Evolutionary conservation across 1,140 invertebrate species (phyloP).

Genomic region (Euborellia annulipes): DNA sequence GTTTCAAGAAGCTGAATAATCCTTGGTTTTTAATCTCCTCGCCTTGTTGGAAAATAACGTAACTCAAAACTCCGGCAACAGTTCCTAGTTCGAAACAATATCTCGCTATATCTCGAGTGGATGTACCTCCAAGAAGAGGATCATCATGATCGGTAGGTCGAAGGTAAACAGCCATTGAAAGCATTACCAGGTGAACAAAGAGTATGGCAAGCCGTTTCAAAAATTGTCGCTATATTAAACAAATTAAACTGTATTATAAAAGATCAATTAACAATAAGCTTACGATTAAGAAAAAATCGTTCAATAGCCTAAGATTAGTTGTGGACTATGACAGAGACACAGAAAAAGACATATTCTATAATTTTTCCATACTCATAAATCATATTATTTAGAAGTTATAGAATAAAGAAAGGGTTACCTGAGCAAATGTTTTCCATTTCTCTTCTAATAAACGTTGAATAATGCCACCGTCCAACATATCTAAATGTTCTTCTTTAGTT

Average conservation of each 20-base stretch:
- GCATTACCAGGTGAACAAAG: conserved; percentile 67
- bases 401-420: no score
- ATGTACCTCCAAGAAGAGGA: conserved; percentile 35
- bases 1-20: conserved; percentile 72
- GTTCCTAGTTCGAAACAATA: conserved; percentile 71
- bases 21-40: conserved; percentile 91
- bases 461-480: conserved; percentile 97
- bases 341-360: no score
- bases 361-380: no score
- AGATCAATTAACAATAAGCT: no score
- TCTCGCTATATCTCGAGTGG: conserved; percentile 35
- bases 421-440: conserved; percentile 98
- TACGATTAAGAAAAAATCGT: no score
- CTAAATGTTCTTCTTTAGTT: conserved; percentile 91
- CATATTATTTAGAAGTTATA: no score
- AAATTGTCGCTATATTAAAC: conserved; percentile 61
- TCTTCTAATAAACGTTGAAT: conserved; percentile 93
- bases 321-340: no score
- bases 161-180: conserved; percentile 81
- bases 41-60: conserved; percentile 80
- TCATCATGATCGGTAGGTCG: conserved; percentile 43
- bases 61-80: conserved; percentile 67
- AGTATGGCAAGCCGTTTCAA: conserved; percentile 76
- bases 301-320: no score
- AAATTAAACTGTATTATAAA: no score